Base-by-base conservation (phyloP, 2,888 invertebrate genomes). In the Ennomos fuscantarius region DNA sequence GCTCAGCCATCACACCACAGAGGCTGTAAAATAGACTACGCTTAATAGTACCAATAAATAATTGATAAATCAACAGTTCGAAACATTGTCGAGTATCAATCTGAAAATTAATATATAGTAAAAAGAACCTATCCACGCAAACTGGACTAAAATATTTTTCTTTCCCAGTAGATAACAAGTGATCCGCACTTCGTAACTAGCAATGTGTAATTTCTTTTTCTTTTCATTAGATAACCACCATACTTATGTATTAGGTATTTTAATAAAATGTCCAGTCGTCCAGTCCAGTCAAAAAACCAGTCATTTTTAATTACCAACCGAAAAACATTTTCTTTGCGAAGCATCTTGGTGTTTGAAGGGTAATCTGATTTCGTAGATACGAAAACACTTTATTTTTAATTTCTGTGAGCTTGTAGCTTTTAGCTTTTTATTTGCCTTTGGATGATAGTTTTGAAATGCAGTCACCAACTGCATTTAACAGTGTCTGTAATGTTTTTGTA, bases 71-170 rank as follows among this genome's bases (percentile, higher is more conserved):
- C 48, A 12, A 24, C 51, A 42, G 33, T 51, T 42, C 56, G 53
- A 60, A 35, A 31, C 32, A 37, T 54, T 51, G n/a, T n/a, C n/a
- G n/a, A n/a, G n/a, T n/a, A 60, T 63, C 54, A 50, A 60, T 60
- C 54, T 33, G 41, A 37, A 42, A 49, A 24, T 37, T 56, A 47
- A 49, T 55, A 12, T 12, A 39, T 42, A 47, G 47, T 51, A 52
- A 57, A 52, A 51, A 42, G 32, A 43, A 51, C 56, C 51, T 57
- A 47, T 51, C 47, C 34, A 15, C 13, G 32, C 42, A 48, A 42
- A 55, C 62, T 52, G 55, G 55, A 55, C 62, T 53, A 43, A 53
- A 54, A n/a, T n/a, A n/a, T n/a, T n/a, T n/a, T n/a, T n/a, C n/a
- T n/a, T n/a, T n/a, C n/a, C n/a, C n/a, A n/a, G n/a, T n/a, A n/a